These are phyloP conservation scores for Copidosoma aretas DNA, from an alignment of 2,888 invertebrate species.

Conservation along the genomic window DNA sequence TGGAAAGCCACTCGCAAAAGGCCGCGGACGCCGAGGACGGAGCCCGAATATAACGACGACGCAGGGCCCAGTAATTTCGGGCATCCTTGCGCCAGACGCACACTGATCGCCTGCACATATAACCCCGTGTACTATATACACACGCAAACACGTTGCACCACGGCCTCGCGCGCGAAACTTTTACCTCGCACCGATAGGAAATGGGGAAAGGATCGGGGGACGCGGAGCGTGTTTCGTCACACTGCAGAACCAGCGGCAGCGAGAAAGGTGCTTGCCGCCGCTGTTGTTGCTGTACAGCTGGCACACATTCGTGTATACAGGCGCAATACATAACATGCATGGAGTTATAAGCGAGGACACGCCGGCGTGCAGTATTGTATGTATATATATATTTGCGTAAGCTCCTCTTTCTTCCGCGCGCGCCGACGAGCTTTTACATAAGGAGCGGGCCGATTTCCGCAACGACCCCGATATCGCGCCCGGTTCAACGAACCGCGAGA, in stretches of 20 bases:
- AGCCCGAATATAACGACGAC: no score
- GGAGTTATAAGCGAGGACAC: conserved; percentile 8
- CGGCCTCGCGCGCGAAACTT: not conserved
- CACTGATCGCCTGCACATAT: no score
- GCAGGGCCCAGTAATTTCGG: no score
- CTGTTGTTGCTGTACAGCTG: not conserved
- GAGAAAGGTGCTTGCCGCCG: conserved; percentile 19
- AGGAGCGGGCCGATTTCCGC: conserved; percentile 36
- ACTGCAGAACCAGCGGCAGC: not conserved
- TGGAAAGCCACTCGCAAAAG: no score
- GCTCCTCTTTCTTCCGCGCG: conserved; percentile 13
- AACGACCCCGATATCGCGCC: conserved; percentile 26
- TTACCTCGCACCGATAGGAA: conserved; percentile 11
- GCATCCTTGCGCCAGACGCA: no score
- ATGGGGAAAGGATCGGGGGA: conserved; percentile 28
- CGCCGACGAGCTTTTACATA: conserved; percentile 44
- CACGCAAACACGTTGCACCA: no score
- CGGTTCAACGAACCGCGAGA: conserved; percentile 26
- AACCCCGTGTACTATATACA: no score
- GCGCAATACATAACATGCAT: conserved; percentile 1
- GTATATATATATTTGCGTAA: conserved; percentile 48
- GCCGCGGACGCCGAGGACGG: no score
- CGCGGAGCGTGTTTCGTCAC: conserved; percentile 21
- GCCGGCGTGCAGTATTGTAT: no score
- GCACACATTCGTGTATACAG: conserved; percentile 9